Base-by-base conservation (phyloP, 2,797 vertebrate genomes). In the Galagoides demidoff region DNA sequence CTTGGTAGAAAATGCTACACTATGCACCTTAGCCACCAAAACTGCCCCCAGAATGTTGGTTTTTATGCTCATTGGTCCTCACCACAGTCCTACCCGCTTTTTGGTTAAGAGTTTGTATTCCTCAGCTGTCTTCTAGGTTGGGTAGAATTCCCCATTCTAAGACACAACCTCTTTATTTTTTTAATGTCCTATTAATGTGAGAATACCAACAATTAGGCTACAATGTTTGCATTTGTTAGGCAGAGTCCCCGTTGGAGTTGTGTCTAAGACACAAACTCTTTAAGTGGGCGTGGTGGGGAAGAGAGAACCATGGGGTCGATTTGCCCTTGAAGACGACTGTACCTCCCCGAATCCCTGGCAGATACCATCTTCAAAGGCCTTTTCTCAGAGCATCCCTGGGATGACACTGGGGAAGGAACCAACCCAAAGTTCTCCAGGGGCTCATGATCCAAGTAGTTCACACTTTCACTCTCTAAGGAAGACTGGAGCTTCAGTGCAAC, bases 21-120 rank as follows among this genome's bases (percentile, higher is more conserved):
- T 0, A 0, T 2, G 68, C 86, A 23, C 63, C 9, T 0, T 0
- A 17, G 9, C 49, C 45, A 27, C 63, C 37, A 61, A 14, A 29
- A 68, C 7, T 0, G 12, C 78, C 23, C 1, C 11, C 27, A 55
- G 82, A 77, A 39, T 4, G 11, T 23, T 12, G 16, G 4, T 64
- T 43, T 29, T 29, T 20, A 25, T 1, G 12, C 19, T 8, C 19
- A 37, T 5, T 43, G 49, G 63, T 82, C 52, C 61, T 70, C 11
- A 7, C 11, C 43, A 3, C 0, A 13, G 20, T 43, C 31, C 27
- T 7, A 0, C 27, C 1, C n/a, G 11, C 13, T n/a, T 39, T 6
- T 49, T 23, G 49, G 49, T 64, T 52, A 70, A 83, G n/a, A 61
- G 1, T 63, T 61, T 34, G 0, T 22, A 17, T 39, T 31, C 37